phyloP scores from a whole-genome alignment of 2,888 invertebrate species.

The Bellardia bayeri region DNA sequence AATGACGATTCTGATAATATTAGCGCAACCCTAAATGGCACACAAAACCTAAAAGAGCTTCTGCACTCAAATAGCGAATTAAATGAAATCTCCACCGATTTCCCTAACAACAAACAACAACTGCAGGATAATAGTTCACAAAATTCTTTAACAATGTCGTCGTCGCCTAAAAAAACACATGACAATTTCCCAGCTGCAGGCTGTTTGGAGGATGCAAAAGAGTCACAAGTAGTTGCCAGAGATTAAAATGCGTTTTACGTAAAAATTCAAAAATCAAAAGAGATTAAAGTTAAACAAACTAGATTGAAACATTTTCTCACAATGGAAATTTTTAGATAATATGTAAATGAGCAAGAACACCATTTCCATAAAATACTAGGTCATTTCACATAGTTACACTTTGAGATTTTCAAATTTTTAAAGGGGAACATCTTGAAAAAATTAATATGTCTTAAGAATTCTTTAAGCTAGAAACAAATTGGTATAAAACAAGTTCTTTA shows the following conservation, averaged over 20 bases:
- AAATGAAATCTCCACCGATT: slow-evolving; percentile 45
- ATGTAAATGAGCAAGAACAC: neutral
- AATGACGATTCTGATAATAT: slow-evolving; percentile 56
- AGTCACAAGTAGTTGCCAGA: slow-evolving; percentile 8
- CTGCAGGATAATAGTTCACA: slow-evolving; percentile 6
- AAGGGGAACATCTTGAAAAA: no score
- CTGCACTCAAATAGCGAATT: slow-evolving; percentile 13
- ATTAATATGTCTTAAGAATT: no score
- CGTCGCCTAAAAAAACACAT: slow-evolving; percentile 24
- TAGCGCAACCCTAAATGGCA: slow-evolving; percentile 22
- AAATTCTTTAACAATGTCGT: slow-evolving; percentile 11
- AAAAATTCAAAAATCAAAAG: neutral
- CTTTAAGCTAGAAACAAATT: no score
- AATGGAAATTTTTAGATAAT: neutral
- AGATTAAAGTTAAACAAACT: slow-evolving; percentile 1
- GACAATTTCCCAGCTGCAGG: slow-evolving; percentile 16
- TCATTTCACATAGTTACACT: neutral
- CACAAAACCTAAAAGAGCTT: slow-evolving; percentile 31
- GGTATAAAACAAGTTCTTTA: no score
- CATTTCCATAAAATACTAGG: slow-evolving; percentile 20
- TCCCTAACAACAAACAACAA: slow-evolving; percentile 28
- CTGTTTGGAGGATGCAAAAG: slow-evolving; percentile 24
- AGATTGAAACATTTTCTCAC: slow-evolving; percentile 4
- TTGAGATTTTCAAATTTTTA: no score
- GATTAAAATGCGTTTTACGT: slow-evolving; percentile 39